Evolutionary conservation across 2,797 vertebrate genomes (phyloP).

Genomic region (Spinibarbus caldwelli): DNA sequence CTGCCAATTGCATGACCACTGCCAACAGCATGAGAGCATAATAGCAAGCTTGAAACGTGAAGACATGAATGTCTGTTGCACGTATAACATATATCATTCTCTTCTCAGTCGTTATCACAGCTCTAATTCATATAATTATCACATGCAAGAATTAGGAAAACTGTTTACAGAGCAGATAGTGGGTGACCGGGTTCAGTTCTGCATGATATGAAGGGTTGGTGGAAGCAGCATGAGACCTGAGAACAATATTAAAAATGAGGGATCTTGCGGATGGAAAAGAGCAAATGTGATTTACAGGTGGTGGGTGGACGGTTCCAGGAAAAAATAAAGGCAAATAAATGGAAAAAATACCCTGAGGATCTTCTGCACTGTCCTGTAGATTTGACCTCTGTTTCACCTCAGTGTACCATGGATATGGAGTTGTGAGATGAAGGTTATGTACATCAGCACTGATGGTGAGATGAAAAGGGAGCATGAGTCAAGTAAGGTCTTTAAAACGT

Average conservation of each 20-base stretch:
- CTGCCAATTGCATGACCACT: constrained; percentile 4
- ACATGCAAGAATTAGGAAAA: constrained; percentile 10
- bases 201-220: background rate
- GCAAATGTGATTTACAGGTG: constrained; percentile 37
- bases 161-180: background rate
- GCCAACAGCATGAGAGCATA: background rate
- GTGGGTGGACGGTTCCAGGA: background rate
- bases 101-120: background rate
- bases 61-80: background rate
- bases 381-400: background rate
- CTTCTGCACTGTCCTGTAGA: background rate
- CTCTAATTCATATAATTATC: background rate
- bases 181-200: constrained; percentile 1
- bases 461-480: background rate
- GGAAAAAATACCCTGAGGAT: background rate
- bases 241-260: constrained; percentile 20
- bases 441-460: background rate
- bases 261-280: constrained; percentile 2
- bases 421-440: background rate
- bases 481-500: background rate
- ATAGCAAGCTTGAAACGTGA: background rate
- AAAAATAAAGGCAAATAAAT: constrained; percentile 14
- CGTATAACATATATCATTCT: background rate
- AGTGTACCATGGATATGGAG: background rate
- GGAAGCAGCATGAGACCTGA: background rate